Base-by-base conservation (phyloP, 1,140 invertebrate species). In the Hyles euphorbiae region DNA sequence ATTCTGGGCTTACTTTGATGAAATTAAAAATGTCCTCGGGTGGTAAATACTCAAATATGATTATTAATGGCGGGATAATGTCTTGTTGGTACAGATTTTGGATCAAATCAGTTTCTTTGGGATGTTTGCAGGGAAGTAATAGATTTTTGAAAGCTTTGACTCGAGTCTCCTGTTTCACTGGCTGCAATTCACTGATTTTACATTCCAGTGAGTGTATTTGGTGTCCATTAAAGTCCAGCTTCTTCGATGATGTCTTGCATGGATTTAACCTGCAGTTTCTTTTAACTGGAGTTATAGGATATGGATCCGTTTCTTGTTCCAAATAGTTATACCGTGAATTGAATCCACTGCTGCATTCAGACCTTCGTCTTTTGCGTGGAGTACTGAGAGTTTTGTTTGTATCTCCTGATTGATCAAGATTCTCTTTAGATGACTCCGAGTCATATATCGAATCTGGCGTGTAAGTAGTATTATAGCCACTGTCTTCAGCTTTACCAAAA, bases 101-200 rank as follows among this genome's bases (percentile, higher is more conserved):
- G 12, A 90, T 78, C 46, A 89, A 83, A 67, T 90, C 88, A 67
- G 88, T 67, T 63, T 87, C 83, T 60, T 89, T 76, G 58, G 81
- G 65, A 6, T 79, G 81, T 57, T 69, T 74, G 36, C 36, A 40
- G 4, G 36, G 36, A 63, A 74, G 72, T 60, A 70, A 55, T 56
- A 70, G 71, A 51, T 34, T 55, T 52, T 67, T 69, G 40, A 56
- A 60, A 49, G 56, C 55, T 36, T 55, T 60, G 33, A 58, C 56
- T 51, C 60, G 57, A 45, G 59, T 34, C 34, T 49, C 50, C 47
- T 68, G 53, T 56, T 70, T 58, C n/a, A 63, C 50, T n/a, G 61
- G 60, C 33, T 77, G 70, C 34, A 87, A 59, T 48, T 69, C 76
- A 68, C 74, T 68, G 36, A 56, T 68, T 51, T 84, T 76, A 78